Evolutionary conservation across 2,888 invertebrate genomes (phyloP), one percentile per base, ranked within the genome.

Genomic region (Pyrrhosoma nymphula): DNA sequence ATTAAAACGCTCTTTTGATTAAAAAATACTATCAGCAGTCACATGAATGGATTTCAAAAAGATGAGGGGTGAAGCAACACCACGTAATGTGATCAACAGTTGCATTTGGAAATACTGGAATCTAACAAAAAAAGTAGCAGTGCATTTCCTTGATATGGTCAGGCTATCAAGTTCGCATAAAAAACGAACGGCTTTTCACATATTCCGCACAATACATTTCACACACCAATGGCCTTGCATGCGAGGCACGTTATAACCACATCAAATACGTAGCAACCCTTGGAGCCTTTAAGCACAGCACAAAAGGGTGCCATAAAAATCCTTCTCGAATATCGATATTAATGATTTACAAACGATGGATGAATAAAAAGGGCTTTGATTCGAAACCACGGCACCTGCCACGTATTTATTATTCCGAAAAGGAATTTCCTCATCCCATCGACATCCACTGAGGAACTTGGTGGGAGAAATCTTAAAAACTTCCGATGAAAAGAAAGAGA

Each of bases 381-480:
- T 82, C 35, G 82, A 35, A 82, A 82, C 82, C 82, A 35, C 35
- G 82, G n/a, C 82, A 82, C 82, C 82, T 82, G 82, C 82, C 82
- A 35, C 82, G 35, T 35, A 16, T 82, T 82, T 82, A 82, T 82
- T 82, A 35, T 82, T 82, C 82, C 82, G 35, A 82, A 10, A 82
- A n/a, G 82, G 16, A 82, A 82, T 82, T 47, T 47, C 82, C 82
- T 30, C 35, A 82, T 35, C 82, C 82, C 82, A 16, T 35, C 1
- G 35, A n/a, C 30, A 30, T 75, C 8, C 30, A 30, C 75, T 4
- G 26, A 35, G 35, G 35, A 35, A 30, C 35, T 1, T 4, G 16
- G 82, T 35, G 30, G 47, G 82, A 35, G 82, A 82, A 82, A 26
- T 82, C 82, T 82, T 82, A 35, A 82, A 20, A 82, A 82, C 35